phyloP scores from a whole-genome alignment of 30 jellyfish, hydroid and myxozoan genomes.

The Nemopilema nomurai region DNA sequence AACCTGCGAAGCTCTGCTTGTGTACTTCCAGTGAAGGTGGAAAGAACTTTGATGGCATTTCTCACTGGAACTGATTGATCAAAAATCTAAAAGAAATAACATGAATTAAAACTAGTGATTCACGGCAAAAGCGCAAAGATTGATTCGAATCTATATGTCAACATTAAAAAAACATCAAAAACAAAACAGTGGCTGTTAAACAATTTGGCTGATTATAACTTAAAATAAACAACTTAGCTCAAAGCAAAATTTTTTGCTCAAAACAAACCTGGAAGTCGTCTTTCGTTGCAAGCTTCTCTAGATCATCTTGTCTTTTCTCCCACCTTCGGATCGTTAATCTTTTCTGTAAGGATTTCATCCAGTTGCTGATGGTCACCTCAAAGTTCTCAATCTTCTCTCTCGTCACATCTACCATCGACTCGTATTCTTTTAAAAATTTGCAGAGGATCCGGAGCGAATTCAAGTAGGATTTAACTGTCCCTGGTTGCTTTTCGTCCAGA shows the following conservation, averaged over 20 bases:
- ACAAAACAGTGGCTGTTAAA: not conserved
- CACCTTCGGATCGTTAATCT: not conserved
- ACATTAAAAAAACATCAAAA: not conserved
- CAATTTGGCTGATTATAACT: not conserved
- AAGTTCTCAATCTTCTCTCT: constrained; percentile 2
- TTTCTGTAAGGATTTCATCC: constrained; percentile 6
- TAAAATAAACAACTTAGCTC: not conserved
- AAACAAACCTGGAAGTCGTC: constrained; percentile 2
- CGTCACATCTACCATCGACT: not conserved
- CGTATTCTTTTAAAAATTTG: constrained; percentile 8
- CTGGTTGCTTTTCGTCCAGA: constrained; percentile 16
- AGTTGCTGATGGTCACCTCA: not conserved
- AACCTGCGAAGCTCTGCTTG: no score
- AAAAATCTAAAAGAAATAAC: constrained; percentile 5
- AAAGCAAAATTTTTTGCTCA: not conserved
- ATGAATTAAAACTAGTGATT: not conserved
- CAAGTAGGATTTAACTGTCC: constrained; percentile 41
- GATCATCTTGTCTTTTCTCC: not conserved
- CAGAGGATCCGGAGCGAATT: constrained; percentile 21
- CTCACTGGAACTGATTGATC: constrained; percentile 1
- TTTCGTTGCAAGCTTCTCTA: not conserved
- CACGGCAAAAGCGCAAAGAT: not conserved
- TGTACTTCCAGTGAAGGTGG: no score
- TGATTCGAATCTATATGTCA: not conserved
- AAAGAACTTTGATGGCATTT: no score